These are phyloP conservation scores for Cynocephalus volans DNA, from an alignment of 2,113 vertebrate species.

Conservation along the genomic window DNA sequence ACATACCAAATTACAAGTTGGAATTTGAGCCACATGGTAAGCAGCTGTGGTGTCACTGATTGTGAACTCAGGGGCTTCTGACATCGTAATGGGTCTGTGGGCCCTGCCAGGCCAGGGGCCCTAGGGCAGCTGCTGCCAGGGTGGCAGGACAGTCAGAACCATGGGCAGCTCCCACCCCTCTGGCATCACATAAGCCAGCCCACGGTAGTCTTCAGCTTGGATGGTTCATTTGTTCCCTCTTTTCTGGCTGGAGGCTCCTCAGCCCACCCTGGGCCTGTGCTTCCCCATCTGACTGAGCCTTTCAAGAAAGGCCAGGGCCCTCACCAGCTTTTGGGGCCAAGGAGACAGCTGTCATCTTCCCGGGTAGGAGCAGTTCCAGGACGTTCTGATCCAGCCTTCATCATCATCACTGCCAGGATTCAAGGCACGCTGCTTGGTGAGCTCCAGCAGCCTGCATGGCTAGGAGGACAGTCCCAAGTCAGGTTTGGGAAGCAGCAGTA, in stretches of 20 bases:
- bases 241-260: not conserved
- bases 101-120: rapidly evolving
- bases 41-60: not conserved
- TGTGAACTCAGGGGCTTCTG: conserved; percentile 61
- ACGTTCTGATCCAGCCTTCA: not conserved
- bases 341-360: not conserved
- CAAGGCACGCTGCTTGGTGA: not conserved
- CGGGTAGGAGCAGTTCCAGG: not conserved
- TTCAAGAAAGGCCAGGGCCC: not conserved
- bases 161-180: not conserved
- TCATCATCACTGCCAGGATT: not conserved
- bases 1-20: not conserved
- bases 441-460: not conserved
- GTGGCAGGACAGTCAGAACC: not conserved
- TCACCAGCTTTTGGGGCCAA: rapidly evolving
- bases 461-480: not conserved
- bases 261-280: not conserved
- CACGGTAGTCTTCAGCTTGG: not conserved
- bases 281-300: not conserved
- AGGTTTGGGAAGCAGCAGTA: not conserved
- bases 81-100: not conserved
- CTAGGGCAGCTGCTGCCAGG: not conserved
- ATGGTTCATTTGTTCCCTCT: rapidly evolving
- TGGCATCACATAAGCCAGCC: not conserved
- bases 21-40: not conserved